phyloP scores from a whole-genome alignment of 1,140 invertebrate species.

The Drosophila tani region DNA sequence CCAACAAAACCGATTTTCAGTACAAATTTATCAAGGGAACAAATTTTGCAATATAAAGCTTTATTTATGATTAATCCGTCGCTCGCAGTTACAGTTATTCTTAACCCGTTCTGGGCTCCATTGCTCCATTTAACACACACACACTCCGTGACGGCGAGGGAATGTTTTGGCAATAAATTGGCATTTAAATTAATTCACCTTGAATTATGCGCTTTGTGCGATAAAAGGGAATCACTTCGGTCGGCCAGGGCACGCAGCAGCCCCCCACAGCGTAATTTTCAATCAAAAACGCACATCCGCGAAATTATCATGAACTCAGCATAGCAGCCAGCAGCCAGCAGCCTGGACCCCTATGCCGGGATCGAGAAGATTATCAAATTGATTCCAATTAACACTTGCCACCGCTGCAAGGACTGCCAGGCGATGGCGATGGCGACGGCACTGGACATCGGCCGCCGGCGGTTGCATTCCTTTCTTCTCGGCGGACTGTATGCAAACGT shows the following conservation, averaged over 20 bases:
- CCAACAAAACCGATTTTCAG: background rate
- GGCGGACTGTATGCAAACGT: constrained; percentile 62
- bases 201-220: constrained; percentile 75
- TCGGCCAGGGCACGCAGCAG: constrained; percentile 34
- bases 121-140: constrained; percentile 55
- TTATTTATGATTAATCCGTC: constrained; percentile 75
- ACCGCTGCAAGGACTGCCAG: constrained; percentile 66
- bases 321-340: constrained; percentile 50
- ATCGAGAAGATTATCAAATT: constrained; percentile 82
- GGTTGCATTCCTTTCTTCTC: constrained; percentile 41
- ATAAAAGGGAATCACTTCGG: constrained; percentile 42
- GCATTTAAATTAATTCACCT: constrained; percentile 85
- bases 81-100: constrained; percentile 60
- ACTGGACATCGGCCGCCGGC: constrained; percentile 30
- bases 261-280: constrained; percentile 84
- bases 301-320: constrained; percentile 83
- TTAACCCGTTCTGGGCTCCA: constrained; percentile 24
- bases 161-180: constrained; percentile 82
- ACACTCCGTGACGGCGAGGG: constrained; percentile 4
- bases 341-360: constrained; percentile 13
- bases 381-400: constrained; percentile 85
- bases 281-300: constrained; percentile 81
- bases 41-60: constrained; percentile 19
- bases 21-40: constrained; percentile 36
- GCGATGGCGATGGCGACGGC: constrained; percentile 8